Base-by-base conservation (phyloP, 92 coral and sea anemone species). In the Epizoanthus rinbou region DNA sequence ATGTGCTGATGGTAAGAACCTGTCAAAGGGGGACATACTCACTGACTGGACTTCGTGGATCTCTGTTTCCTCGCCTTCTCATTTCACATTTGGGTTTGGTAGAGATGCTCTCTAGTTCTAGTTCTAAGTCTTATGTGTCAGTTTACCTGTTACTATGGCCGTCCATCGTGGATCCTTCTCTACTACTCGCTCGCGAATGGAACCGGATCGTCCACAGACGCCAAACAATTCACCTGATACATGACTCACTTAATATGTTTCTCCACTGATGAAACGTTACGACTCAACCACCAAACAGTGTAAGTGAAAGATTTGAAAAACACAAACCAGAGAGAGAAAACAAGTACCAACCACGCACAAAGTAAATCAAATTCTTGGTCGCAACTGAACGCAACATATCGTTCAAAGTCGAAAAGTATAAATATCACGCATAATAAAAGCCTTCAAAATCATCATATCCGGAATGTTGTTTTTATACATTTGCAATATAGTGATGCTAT, bases 401-500 rank as follows among this genome's bases (percentile, higher is more conserved):
- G 25, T 60, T 21, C 10, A 62, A 19, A 63, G 71, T 78, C 82
- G 57, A 22, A 15, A 60, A 19, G 45, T 71, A 65, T 10, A 62
- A 43, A 57, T 8, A 78, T 59, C 71, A 78, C 82, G 71, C 47
- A 78, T 37, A 60, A 78, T 69, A 78, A 78, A 19, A 39, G 10
- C 37, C 37, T 1, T 37, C 2, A 4, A 37, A 78, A 62, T 21
- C 25, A 60, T 78, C 59, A 78, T 78, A 59, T 62, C 82, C 82
- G 82, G 82, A 78, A 78, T 41, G 15, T 43, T 76, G 28, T 41
- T 60, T 35, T 45, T 21, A 78, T 62, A 62, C 71, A 78, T 21
- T 35, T 43, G 5, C 71, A 78, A 78, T 62, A 78, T 78, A 78
- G 24, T 14, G 63, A 37, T 8, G 23, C 56, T 41, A 35, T 78